Evolutionary conservation across 2,888 invertebrate species (phyloP).

Genomic region (Stramonita haemastoma): DNA sequence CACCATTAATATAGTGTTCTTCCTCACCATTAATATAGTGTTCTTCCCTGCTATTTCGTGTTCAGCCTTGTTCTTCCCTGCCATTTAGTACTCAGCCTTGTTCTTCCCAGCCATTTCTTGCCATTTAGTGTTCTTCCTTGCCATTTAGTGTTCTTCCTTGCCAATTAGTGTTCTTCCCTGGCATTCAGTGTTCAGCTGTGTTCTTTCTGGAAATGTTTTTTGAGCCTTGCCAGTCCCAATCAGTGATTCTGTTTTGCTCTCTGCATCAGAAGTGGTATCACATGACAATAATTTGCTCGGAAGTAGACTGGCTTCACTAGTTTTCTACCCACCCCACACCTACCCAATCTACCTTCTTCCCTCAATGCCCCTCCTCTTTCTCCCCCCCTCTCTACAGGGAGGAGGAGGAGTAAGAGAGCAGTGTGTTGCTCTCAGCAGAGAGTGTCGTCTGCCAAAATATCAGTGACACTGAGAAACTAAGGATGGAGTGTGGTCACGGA

Average conservation of each 20-base stretch:
- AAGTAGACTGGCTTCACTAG: constrained; percentile 3
- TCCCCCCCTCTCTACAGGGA: not conserved
- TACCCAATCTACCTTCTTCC: not conserved
- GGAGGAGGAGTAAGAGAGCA: not conserved
- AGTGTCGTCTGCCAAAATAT: constrained; percentile 39
- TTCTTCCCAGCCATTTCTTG: no score
- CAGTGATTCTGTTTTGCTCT: constrained; percentile 9
- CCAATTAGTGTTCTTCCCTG: no score
- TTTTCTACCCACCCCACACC: not conserved
- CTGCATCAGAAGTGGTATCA: constrained; percentile 8
- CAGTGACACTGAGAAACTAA: constrained; percentile 43
- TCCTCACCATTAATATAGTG: no score
- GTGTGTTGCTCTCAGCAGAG: constrained; percentile 36
- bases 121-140: no score
- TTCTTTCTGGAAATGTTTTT: not conserved
- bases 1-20: no score
- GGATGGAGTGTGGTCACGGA: constrained; percentile 37
- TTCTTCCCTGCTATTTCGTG: no score
- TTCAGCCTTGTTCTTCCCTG: no score
- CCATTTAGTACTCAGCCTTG: no score
- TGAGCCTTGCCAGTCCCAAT: not conserved
- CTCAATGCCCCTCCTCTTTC: not conserved
- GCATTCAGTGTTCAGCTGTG: not conserved
- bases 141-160: no score
- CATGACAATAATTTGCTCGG: constrained; percentile 14